Conservation (phyloP, 2,113 vertebrate genomes). For the Poecilia latipinna region DNA sequence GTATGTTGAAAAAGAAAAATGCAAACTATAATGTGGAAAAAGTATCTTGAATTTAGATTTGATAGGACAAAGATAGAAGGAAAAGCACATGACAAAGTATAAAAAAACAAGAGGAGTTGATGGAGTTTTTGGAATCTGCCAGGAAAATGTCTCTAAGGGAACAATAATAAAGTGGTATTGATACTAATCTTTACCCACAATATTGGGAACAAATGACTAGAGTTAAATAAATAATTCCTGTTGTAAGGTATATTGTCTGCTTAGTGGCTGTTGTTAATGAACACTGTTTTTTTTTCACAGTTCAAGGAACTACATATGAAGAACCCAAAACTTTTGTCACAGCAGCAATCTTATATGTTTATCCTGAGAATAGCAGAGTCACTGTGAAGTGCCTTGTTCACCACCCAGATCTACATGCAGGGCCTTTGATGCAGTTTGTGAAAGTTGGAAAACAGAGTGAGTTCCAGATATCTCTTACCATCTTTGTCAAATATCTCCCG, state of each 20-base stretch:
- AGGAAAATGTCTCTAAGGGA: too few species aligned
- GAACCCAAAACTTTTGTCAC: conserved; percentile 41
- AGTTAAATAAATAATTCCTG: not conserved
- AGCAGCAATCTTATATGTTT: conserved; percentile 30
- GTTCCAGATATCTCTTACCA: conserved; percentile 31
- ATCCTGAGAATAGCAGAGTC: conserved; percentile 20
- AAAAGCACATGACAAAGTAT: not conserved
- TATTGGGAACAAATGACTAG: too few species aligned
- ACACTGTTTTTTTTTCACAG: conserved; percentile 48
- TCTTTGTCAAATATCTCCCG: not conserved
- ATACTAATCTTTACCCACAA: too few species aligned
- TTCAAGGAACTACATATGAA: not conserved
- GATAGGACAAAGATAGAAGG: not conserved
- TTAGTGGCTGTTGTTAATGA: conserved; percentile 2
- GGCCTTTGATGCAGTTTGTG: conserved; percentile 53
- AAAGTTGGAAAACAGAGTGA: conserved; percentile 60
- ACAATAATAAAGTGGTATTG: too few species aligned
- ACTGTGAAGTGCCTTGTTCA: conserved; percentile 72
- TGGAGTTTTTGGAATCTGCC: too few species aligned
- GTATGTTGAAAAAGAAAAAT: conserved; percentile 57
- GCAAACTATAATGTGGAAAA: not conserved
- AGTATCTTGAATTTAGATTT: not conserved
- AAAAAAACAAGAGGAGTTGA: not conserved
- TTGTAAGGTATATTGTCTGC: not conserved
- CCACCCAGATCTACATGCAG: conserved; percentile 49